Percentiles rank a stretch among this genome's conserved stretches.
Conservation (phyloP, 2,888 invertebrate genomes). For the Dastarcus helophoroides region DNA sequence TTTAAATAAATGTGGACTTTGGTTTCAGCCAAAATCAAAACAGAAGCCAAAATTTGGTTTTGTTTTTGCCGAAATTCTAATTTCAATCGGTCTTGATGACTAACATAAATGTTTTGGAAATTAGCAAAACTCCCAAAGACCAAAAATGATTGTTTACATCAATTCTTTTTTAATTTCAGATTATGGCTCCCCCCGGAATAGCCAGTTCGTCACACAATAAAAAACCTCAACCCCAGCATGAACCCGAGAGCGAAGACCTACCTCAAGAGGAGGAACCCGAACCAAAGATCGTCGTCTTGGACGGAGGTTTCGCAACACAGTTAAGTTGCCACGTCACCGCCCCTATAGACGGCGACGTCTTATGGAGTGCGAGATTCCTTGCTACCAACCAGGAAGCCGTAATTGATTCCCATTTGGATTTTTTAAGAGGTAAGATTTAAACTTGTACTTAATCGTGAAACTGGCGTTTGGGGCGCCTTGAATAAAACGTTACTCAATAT, state of each 20-base stretch:
- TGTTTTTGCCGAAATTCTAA: too few relatives aligned
- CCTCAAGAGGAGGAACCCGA: background rate
- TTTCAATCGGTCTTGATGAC: too few relatives aligned
- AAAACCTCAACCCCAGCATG: constrained; percentile 8
- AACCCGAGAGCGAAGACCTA: background rate
- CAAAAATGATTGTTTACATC: too few relatives aligned
- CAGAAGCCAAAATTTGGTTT: too few relatives aligned
- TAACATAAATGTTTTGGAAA: too few relatives aligned
- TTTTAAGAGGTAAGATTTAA: constrained; percentile 50
- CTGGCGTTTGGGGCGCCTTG: too few relatives aligned
- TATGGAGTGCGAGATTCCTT: constrained; percentile 81
- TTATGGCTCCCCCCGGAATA: constrained; percentile 27
- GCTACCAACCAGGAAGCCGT: constrained; percentile 70
- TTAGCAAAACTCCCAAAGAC: too few relatives aligned
- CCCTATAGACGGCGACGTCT: constrained; percentile 70
- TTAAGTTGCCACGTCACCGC: constrained; percentile 63
- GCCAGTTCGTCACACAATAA: constrained; percentile 19
- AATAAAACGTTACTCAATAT: too few relatives aligned
- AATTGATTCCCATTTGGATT: constrained; percentile 69
- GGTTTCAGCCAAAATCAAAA: too few relatives aligned
- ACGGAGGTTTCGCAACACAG: constrained; percentile 76
- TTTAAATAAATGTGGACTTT: too few relatives aligned
- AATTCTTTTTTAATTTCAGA: constrained; percentile 4
- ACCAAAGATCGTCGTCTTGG: constrained; percentile 37
- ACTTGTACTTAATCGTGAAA: too few relatives aligned